Conservation (phyloP, 2,113 vertebrate species). For the Clinocottus analis region DNA sequence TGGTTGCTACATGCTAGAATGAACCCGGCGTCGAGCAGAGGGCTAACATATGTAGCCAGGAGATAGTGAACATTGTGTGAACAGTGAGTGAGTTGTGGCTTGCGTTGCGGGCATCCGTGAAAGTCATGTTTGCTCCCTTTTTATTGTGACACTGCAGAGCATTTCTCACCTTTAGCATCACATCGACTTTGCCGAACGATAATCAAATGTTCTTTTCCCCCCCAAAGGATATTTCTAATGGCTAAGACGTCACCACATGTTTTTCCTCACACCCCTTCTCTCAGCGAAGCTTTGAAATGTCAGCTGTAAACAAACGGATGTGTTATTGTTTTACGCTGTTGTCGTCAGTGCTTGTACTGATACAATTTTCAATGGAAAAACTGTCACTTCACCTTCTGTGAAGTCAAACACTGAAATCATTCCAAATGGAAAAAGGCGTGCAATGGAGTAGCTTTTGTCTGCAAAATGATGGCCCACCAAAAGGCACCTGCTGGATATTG, state of each 20-base stretch:
- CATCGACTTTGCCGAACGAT: neutral
- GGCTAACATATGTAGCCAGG: no score
- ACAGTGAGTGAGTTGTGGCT: no score
- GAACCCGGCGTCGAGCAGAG: no score
- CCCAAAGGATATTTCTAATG: neutral
- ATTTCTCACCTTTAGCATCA: slow-evolving; percentile 2
- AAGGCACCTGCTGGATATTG: slow-evolving; percentile 1
- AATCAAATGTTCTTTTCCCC: neutral
- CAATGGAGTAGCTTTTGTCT: neutral
- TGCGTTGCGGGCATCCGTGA: no score
- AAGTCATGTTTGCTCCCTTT: no score
- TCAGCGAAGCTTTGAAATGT: neutral
- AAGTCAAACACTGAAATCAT: slow-evolving; percentile 21
- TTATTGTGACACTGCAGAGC: neutral
- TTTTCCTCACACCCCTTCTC: neutral
- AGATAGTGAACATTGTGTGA: no score
- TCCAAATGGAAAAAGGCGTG: slow-evolving; percentile 27
- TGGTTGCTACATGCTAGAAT: neutral
- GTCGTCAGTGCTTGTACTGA: neutral
- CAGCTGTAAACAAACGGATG: neutral
- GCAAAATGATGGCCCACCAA: slow-evolving; percentile 3
- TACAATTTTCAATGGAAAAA: neutral
- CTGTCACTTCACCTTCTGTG: neutral
- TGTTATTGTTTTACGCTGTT: neutral
- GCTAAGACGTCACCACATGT: neutral